These are phyloP conservation scores for Nyctibius bracteatus DNA, from an alignment of 2,113 vertebrate genomes.

Conservation along the genomic window DNA sequence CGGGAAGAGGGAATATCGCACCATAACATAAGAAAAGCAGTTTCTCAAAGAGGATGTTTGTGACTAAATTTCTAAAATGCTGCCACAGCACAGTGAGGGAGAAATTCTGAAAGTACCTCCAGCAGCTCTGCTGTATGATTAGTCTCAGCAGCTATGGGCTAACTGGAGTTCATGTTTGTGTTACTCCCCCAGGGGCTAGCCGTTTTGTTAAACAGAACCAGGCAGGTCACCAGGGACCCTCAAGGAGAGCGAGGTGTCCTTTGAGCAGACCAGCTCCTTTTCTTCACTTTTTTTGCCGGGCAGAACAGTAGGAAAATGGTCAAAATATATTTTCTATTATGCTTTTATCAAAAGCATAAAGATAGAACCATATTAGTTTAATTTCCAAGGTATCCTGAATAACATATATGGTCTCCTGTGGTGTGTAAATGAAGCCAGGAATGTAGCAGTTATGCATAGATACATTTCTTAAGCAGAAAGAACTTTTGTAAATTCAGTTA, in stretches of 20 bases:
- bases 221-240: neutral
- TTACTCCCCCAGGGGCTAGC: neutral
- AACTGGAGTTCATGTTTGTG: slow-evolving; percentile 11
- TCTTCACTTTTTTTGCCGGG: neutral
- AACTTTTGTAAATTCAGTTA: neutral
- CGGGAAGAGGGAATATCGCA: neutral
- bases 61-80: slow-evolving; percentile 50
- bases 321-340: neutral
- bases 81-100: neutral
- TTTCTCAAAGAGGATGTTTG: slow-evolving; percentile 48
- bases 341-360: neutral
- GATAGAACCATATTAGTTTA: neutral
- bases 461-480: neutral
- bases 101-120: slow-evolving; percentile 27
- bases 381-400: neutral
- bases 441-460: neutral
- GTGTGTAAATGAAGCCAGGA: neutral
- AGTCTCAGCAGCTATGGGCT: slow-evolving; percentile 11
- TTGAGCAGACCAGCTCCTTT: neutral
- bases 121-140: slow-evolving; percentile 20
- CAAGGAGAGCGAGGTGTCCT: neutral
- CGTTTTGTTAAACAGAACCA: neutral
- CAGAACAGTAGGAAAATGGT: neutral
- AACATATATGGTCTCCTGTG: neutral
- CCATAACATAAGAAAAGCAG: neutral